These are phyloP conservation scores for Zapornia atra DNA, from an alignment of 2,113 vertebrate species.

Conservation along the genomic window DNA sequence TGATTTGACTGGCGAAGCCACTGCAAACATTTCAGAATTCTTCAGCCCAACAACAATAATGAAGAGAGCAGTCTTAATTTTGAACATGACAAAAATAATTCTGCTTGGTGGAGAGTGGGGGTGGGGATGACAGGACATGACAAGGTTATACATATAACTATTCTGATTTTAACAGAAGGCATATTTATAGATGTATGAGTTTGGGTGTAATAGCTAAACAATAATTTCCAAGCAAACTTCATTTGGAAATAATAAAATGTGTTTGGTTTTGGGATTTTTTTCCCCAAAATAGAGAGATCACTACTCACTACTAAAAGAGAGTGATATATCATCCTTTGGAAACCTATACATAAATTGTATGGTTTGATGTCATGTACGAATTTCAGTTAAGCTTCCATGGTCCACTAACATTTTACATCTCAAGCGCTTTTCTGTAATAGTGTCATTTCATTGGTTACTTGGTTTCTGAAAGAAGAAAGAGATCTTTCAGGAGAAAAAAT, in stretches of 20 bases:
- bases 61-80: background rate
- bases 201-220: background rate
- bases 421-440: background rate
- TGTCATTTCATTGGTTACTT: background rate
- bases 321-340: background rate
- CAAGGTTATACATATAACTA: background rate
- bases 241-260: background rate
- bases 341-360: background rate
- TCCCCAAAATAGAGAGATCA: background rate
- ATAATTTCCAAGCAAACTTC: background rate
- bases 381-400: background rate
- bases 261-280: no score
- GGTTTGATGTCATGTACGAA: background rate
- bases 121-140: rapidly evolving
- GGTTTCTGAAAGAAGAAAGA: background rate
- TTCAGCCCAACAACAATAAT: background rate
- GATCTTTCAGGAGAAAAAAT: background rate
- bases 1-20: background rate
- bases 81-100: background rate
- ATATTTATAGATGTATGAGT: background rate
- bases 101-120: background rate
- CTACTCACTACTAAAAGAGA: background rate
- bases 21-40: background rate
- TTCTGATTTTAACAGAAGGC: background rate
- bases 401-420: background rate